Evolutionary conservation across 2,113 vertebrate species (phyloP), one percentile per base, ranked within the genome.

Genomic region (Rhabdomys dilectus): DNA sequence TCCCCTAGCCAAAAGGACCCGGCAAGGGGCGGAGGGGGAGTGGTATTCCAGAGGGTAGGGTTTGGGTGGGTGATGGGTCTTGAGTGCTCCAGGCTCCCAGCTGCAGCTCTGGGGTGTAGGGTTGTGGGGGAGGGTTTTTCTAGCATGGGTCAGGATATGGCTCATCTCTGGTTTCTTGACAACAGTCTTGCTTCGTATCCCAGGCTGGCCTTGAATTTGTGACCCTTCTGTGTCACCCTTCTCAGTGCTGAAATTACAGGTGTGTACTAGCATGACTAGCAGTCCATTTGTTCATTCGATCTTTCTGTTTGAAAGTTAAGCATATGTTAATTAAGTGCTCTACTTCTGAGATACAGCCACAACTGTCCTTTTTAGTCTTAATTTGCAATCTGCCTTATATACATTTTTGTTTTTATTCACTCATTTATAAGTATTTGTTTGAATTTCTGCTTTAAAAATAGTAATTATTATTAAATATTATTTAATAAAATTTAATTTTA

Each of bases 401-500:
- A 85, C 22, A 51, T 51, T 22, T 48, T 87, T 68, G 26, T 51
- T 22, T 86, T 86, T 64, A 84, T 42, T 81, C 9, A 76, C 78
- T 36, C 22, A 48, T 92, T 94, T 76, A 76, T 36, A 94, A 64
- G 26, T 85, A 85, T 85, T 85, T 85, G 26, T 62, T 62, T 60
- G 13, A 45, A 17, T 39, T 90, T 84, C 58, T 96, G 2, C 31
- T 16, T 85, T 85, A 64, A 64, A 85, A 82, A 58, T 58, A 82
- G 36, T 56, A 56, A 62, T 45, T 11, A 58, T 58, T 24, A 51
- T 78, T 9, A 39, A 72, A 72, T n/a, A 21, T 72, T 72, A 68
- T 68, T 36, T 36, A 72, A 72, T 39, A 72, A 39, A 72, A 72
- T 72, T n/a, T n/a, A 72, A n/a, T n/a, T 72, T 72, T 72, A 70